These are phyloP conservation scores for Metopolophium dirhodum DNA, from an alignment of 1,140 invertebrate species.

Conservation along the genomic window DNA sequence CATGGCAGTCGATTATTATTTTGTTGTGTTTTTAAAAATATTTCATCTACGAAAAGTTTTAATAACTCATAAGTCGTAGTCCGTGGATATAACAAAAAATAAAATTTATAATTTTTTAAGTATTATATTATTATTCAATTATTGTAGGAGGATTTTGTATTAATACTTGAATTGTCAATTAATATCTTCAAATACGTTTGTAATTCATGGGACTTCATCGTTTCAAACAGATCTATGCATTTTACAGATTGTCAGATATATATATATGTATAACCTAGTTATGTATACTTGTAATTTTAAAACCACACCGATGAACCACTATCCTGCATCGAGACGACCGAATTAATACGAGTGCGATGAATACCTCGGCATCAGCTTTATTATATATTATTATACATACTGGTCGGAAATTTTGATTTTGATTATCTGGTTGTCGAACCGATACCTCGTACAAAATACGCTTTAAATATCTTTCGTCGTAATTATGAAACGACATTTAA, in stretches of 20 bases:
- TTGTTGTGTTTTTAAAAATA: not conserved
- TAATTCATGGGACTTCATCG: too few species aligned
- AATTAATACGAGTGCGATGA: not conserved
- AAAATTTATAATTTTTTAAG: not conserved
- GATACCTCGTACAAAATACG: not conserved
- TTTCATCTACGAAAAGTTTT: not conserved
- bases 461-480: not conserved
- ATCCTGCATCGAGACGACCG: not conserved
- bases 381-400: too few species aligned
- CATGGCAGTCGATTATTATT: not conserved
- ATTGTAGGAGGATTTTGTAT: too few species aligned
- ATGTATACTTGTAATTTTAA: not conserved
- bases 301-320: not conserved
- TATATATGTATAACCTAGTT: not conserved
- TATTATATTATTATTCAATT: not conserved
- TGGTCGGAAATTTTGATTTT: not conserved
- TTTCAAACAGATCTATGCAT: too few species aligned
- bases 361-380: not conserved
- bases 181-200: too few species aligned
- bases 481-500: not conserved
- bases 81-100: not conserved
- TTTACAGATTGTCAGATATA: too few species aligned
- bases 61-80: not conserved
- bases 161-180: too few species aligned
- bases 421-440: not conserved